phyloP scores from a whole-genome alignment of 2,888 invertebrate genomes.

The Drosophila atripex region DNA sequence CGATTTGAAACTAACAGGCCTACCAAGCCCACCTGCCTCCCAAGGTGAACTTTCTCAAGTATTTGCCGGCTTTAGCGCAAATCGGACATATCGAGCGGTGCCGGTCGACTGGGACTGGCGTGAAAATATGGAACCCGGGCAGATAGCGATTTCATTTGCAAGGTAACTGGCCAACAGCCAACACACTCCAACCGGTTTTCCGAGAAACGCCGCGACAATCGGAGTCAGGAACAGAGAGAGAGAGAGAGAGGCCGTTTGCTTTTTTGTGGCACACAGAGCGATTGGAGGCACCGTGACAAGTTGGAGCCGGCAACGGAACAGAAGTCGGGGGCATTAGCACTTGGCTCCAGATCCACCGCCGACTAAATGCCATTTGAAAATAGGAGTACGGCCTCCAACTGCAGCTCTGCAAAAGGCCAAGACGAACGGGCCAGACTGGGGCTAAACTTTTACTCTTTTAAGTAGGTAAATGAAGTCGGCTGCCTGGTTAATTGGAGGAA shows the following conservation, averaged over 20 bases:
- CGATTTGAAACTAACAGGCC: not conserved
- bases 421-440: constrained; percentile 8
- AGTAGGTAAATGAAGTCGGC: constrained; percentile 61
- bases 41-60: constrained; percentile 49
- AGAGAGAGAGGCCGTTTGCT: not conserved
- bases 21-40: not conserved
- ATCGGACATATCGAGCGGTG: constrained; percentile 45
- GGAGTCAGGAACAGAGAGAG: not conserved
- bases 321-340: constrained; percentile 27
- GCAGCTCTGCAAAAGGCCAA: constrained; percentile 27
- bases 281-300: constrained; percentile 25
- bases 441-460: constrained; percentile 42
- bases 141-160: constrained; percentile 54
- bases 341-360: constrained; percentile 20
- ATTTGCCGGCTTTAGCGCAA: constrained; percentile 39
- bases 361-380: constrained; percentile 36
- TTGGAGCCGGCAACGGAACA: not conserved
- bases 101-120: constrained; percentile 61
- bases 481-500: constrained; percentile 66
- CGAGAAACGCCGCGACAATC: not conserved
- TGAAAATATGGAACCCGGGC: constrained; percentile 48
- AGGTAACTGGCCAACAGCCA: constrained; percentile 8
- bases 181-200: constrained; percentile 20
- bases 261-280: constrained; percentile 12
- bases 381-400: constrained; percentile 21